These are phyloP conservation scores for Oophaga pumilio DNA, from an alignment of 2,113 vertebrate genomes.

Conservation along the genomic window DNA sequence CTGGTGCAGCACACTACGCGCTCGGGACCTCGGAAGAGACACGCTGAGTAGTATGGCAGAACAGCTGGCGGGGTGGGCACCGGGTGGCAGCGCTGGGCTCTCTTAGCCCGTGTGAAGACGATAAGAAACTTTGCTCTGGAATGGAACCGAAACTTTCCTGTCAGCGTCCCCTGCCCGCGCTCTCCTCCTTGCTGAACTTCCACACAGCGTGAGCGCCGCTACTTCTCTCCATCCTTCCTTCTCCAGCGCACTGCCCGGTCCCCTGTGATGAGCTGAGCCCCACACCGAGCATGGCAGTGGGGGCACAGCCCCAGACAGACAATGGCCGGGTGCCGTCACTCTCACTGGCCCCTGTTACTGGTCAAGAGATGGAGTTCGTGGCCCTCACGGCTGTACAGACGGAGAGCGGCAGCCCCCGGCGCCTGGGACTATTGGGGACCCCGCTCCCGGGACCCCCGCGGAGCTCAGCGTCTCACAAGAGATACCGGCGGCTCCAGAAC, in stretches of 20 bases:
- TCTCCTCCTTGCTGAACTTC: background rate
- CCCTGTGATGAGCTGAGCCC: constrained; percentile 38
- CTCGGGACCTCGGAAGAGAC: background rate
- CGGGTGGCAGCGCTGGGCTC: background rate
- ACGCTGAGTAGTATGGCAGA: background rate
- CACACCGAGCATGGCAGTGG: constrained; percentile 66
- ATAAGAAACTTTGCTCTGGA: constrained; percentile 22
- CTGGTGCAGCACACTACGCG: background rate
- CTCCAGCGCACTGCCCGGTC: too few species aligned
- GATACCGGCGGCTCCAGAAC: constrained; percentile 86
- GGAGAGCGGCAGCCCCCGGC: constrained; percentile 79
- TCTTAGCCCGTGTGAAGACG: background rate
- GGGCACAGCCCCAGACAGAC: constrained; percentile 77
- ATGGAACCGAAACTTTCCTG: constrained; percentile 35
- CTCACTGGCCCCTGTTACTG: constrained; percentile 66
- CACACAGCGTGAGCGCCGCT: background rate
- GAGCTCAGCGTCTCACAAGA: constrained; percentile 78
- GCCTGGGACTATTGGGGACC: constrained; percentile 83
- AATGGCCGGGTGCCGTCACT: constrained; percentile 81
- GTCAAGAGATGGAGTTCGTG: constrained; percentile 80
- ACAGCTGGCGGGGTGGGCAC: background rate
- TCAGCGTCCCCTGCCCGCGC: background rate
- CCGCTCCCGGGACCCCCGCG: constrained; percentile 70
- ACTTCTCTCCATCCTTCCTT: background rate
- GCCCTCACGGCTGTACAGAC: constrained; percentile 85